Evolutionary conservation across 2,113 vertebrate genomes (phyloP), one percentile per base, ranked within the genome.

Genomic region (Climacteris rufus): DNA sequence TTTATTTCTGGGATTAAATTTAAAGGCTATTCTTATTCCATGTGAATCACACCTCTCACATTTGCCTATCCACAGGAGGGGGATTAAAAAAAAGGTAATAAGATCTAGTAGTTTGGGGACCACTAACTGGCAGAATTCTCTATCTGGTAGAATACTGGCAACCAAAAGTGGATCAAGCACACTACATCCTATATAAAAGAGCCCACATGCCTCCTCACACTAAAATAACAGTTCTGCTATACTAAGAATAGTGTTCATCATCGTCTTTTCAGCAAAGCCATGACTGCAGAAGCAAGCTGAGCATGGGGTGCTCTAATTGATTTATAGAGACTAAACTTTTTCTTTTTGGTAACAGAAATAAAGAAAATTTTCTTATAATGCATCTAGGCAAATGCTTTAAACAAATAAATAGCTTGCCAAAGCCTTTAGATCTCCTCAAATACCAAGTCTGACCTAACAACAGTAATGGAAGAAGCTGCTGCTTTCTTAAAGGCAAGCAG

Each of bases 1-100:
- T 91, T 75, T 65, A 83, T 90, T 90, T 88, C 30, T 23, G 60
- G 61, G 64, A 95, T 90, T 89, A 80, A 65, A 78, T 63, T 91
- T 56, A 59, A 93, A 88, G 66, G 45, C 45, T 89, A 6, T 72
- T 79, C 78, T 77, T 85, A 57, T 71, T 64, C 76, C 40, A 13
- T 10, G 42, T 22, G 66, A 94, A 91, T 65, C 78, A 47, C 75
- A 83, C 64, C 72, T 92, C 52, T 83, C 87, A 87, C 74, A 47
- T 66, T 78, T 91, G 72, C 77, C 78, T 84, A 57, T 31, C 37
- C 2, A 2, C 53, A 39, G 24, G 59, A 44, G 21, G 7, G 18
- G 24, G 19, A 60, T 25, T 11, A 15, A 13, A 71, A 56, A 70
- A 40, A n/a, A 18, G 10, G 33, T 39, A 64, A 7, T 53, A 84